Conservation (phyloP, 2,888 invertebrate genomes). For the Drosophila nigricruria region DNA sequence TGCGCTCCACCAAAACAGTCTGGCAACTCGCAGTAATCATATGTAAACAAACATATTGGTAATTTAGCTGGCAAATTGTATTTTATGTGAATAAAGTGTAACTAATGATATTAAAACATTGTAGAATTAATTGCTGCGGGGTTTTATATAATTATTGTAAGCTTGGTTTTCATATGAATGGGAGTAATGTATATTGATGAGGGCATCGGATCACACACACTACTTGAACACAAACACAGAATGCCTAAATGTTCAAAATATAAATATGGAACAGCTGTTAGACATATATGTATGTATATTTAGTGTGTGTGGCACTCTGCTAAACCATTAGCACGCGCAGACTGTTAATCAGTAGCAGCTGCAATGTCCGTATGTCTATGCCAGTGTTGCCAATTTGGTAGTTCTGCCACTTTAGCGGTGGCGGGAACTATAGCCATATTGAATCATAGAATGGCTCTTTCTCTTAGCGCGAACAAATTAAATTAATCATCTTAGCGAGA, state of each 20-base stretch:
- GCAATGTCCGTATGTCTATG: background rate
- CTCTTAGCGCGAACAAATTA: too few species aligned
- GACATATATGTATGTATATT: too few species aligned
- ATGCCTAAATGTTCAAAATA: background rate
- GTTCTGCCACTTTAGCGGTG: too few species aligned
- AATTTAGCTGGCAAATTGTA: background rate
- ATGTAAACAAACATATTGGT: slow-evolving; percentile 17
- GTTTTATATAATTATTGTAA: background rate
- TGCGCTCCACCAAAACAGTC: background rate
- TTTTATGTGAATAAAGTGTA: background rate
- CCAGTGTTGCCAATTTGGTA: too few species aligned
- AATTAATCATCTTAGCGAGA: too few species aligned
- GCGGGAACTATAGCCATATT: too few species aligned
- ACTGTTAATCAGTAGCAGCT: background rate
- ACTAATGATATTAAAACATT: too few species aligned
- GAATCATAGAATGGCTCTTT: too few species aligned
- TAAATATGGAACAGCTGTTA: background rate
- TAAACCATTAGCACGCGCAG: too few species aligned
- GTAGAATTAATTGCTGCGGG: background rate
- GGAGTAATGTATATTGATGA: background rate
- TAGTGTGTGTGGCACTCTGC: too few species aligned
- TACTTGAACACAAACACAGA: background rate
- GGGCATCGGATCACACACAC: background rate
- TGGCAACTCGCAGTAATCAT: background rate
- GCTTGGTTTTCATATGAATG: background rate